phyloP scores from a whole-genome alignment of 2,113 vertebrate genomes.

The Aldabrachelys gigantea region DNA sequence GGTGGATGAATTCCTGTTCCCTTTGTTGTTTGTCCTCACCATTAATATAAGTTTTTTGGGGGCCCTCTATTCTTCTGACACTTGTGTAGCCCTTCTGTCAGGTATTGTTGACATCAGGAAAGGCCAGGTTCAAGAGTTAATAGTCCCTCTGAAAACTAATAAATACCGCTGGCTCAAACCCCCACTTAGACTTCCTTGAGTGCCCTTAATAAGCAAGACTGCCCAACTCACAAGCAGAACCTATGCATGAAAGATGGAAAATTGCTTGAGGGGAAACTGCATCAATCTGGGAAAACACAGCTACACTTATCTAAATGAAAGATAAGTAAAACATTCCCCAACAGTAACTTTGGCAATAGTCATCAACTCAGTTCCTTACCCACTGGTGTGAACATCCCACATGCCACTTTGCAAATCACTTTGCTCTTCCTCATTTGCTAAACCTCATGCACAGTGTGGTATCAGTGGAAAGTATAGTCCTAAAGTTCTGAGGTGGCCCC shows the following conservation, averaged over 20 bases:
- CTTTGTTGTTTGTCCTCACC: neutral
- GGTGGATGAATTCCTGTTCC: neutral
- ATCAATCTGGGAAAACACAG: no score
- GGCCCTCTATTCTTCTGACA: neutral
- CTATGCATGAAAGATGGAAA: neutral
- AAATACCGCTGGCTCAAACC: fast-evolving
- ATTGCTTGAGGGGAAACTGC: neutral
- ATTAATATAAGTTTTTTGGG: neutral
- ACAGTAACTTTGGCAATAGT: no score
- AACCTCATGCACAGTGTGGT: no score
- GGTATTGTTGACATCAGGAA: neutral
- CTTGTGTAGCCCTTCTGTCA: neutral
- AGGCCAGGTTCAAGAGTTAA: neutral
- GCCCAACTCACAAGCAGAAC: neutral
- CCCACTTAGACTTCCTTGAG: neutral
- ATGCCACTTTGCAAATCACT: no score
- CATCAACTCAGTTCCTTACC: no score
- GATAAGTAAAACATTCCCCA: no score
- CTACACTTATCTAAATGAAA: no score
- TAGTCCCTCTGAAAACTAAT: neutral
- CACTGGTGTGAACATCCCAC: no score
- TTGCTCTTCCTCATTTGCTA: no score
- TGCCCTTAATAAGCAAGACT: neutral
- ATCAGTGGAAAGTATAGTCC: no score
- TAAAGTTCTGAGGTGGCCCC: no score